Conservation (phyloP, 2,888 invertebrate genomes). For the Cordilura impudica region DNA sequence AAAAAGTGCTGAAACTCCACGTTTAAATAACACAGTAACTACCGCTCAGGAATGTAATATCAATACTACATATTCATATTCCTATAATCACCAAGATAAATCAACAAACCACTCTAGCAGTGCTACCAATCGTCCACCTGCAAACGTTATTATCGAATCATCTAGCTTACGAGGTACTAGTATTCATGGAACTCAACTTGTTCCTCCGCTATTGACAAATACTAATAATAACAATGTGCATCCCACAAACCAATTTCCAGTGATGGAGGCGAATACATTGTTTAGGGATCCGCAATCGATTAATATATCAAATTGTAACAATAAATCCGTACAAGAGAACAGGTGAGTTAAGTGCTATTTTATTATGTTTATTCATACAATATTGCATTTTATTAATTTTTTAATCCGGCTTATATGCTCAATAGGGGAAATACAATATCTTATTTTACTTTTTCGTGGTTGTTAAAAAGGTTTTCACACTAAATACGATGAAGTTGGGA, state of each 20-base stretch:
- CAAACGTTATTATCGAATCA: slow-evolving; percentile 21
- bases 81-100: slow-evolving; percentile 60
- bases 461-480: too few relatives aligned
- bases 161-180: slow-evolving; percentile 4
- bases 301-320: slow-evolving; percentile 41
- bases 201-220: slow-evolving; percentile 19
- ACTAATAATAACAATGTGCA: slow-evolving; percentile 19
- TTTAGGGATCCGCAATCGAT: slow-evolving; percentile 52
- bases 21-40: slow-evolving; percentile 65
- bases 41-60: slow-evolving; percentile 43
- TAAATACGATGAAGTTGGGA: too few relatives aligned
- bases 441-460: too few relatives aligned
- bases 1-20: slow-evolving; percentile 79
- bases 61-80: slow-evolving; percentile 43
- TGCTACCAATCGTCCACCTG: slow-evolving; percentile 18
- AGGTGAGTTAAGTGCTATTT: slow-evolving; percentile 47
- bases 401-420: background rate
- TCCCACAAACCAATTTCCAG: slow-evolving; percentile 31
- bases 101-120: slow-evolving; percentile 12
- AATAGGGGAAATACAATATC: background rate
- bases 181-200: slow-evolving; percentile 13
- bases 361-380: too few relatives aligned
- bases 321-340: slow-evolving; percentile 38
- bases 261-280: slow-evolving; percentile 25
- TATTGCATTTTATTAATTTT: too few relatives aligned